These are phyloP conservation scores for Nomada lathburiana DNA, from an alignment of 2,888 invertebrate species.

Conservation along the genomic window DNA sequence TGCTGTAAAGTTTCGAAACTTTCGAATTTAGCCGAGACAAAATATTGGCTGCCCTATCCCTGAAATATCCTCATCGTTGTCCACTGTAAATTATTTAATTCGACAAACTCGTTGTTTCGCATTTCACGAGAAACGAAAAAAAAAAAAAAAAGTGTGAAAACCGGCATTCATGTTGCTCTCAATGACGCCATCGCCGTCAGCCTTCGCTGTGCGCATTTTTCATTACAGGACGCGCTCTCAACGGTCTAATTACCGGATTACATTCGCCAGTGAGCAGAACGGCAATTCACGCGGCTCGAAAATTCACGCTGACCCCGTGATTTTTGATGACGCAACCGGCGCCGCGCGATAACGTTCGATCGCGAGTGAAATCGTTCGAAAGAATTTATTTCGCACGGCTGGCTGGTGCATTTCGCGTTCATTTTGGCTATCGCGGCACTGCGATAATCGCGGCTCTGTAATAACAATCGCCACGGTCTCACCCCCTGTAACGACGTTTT, in stretches of 20 bases:
- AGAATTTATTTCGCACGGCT: slow-evolving; percentile 67
- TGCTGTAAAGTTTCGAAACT: no score
- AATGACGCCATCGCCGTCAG: slow-evolving; percentile 24
- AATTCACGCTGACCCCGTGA: slow-evolving; percentile 63
- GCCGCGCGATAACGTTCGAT: slow-evolving; percentile 48
- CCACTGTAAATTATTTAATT: slow-evolving; percentile 31
- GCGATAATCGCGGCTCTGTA: slow-evolving; percentile 69
- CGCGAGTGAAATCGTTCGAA: slow-evolving; percentile 70
- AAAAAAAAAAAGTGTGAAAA: neutral
- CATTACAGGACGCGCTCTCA: slow-evolving; percentile 59
- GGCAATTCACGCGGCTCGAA: slow-evolving; percentile 55
- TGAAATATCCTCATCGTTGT: no score
- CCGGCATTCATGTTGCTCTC: slow-evolving; percentile 10
- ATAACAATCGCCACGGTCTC: slow-evolving; percentile 68
- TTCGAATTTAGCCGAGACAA: no score
- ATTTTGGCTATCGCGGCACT: slow-evolving; percentile 60
- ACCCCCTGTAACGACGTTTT: slow-evolving; percentile 60
- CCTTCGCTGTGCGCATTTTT: slow-evolving; percentile 47
- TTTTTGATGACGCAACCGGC: slow-evolving; percentile 66
- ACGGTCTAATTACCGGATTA: slow-evolving; percentile 71
- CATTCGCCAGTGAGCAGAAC: slow-evolving; percentile 42
- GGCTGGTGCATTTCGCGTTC: slow-evolving; percentile 58
- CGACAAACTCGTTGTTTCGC: neutral
- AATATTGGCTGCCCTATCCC: no score
- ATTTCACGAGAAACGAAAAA: no score